Percentiles rank a stretch among this genome's conserved stretches.
These are phyloP conservation scores for Cataglyphis livida DNA, from an alignment of 2,888 invertebrate genomes.

Conservation along the genomic window DNA sequence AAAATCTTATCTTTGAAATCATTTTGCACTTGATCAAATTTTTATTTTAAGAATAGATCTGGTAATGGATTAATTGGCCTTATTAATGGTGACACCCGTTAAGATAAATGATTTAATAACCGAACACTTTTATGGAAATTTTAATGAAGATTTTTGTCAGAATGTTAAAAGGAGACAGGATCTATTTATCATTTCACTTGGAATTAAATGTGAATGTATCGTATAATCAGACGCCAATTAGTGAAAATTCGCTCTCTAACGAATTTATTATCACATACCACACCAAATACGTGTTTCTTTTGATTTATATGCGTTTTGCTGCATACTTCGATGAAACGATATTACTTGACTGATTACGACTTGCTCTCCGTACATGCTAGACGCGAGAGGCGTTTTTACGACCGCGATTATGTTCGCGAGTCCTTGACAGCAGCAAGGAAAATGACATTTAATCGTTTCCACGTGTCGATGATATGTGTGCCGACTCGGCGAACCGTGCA, in stretches of 20 bases:
- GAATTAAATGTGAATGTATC: not conserved
- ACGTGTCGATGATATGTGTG: constrained; percentile 46
- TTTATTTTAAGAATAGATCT: not conserved
- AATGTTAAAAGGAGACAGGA: not conserved
- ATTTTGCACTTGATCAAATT: not conserved
- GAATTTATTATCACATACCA: not conserved
- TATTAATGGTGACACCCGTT: not conserved
- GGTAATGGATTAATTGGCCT: not conserved
- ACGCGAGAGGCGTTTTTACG: constrained; percentile 3
- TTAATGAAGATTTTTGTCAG: not conserved
- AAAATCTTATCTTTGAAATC: not conserved
- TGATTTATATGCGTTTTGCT: not conserved
- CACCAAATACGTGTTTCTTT: not conserved
- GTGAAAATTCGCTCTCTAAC: not conserved
- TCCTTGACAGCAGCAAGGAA: constrained; percentile 31
- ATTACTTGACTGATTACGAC: constrained; percentile 15
- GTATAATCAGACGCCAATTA: constrained; percentile 25
- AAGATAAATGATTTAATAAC: not conserved
- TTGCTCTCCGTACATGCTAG: not conserved
- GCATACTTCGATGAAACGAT: not conserved
- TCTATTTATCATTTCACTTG: not conserved
- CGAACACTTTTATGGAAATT: not conserved
- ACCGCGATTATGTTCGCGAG: constrained; percentile 23
- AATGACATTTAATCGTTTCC: constrained; percentile 45
- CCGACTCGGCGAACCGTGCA: constrained; percentile 3